A percentile compares a stretch with the other conserved stretches of the same genome.
These are phyloP conservation scores for Caenorhabditis becei DNA, from an alignment of 2,888 invertebrate species.

Conservation along the genomic window DNA sequence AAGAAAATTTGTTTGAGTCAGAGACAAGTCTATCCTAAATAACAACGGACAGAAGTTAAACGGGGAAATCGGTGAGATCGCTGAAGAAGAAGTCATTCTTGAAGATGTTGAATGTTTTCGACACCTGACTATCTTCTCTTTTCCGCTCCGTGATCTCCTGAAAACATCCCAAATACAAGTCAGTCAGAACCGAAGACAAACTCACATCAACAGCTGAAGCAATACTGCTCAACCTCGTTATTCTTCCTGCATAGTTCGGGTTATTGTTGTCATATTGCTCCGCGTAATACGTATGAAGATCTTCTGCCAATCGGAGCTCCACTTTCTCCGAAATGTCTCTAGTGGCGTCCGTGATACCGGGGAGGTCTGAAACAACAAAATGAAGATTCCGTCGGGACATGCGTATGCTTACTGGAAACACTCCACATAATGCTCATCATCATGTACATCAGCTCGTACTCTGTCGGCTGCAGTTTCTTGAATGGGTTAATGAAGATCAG, in stretches of 20 bases:
- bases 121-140: constrained; percentile 66
- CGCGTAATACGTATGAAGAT: constrained; percentile 60
- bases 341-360: constrained; percentile 56
- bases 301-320: constrained; percentile 55
- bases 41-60: constrained; percentile 25
- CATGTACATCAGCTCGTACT: constrained; percentile 69
- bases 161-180: constrained; percentile 15
- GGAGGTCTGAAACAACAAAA: constrained; percentile 27
- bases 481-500: constrained; percentile 66
- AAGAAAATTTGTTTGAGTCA: constrained; percentile 6
- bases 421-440: constrained; percentile 72
- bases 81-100: constrained; percentile 68
- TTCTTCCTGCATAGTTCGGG: constrained; percentile 64
- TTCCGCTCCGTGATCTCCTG: constrained; percentile 65
- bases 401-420: constrained; percentile 48
- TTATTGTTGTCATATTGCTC: constrained; percentile 58
- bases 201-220: constrained; percentile 64
- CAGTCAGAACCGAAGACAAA: not conserved
- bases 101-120: constrained; percentile 70
- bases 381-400: not conserved
- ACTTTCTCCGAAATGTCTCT: constrained; percentile 60
- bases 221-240: constrained; percentile 60
- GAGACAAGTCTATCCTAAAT: constrained; percentile 37
- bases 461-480: constrained; percentile 62
- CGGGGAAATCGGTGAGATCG: constrained; percentile 67